Percentiles rank a stretch among this genome's conserved stretches.
Evolutionary conservation across 2,797 vertebrate genomes (phyloP).

Genomic region (Simalia tracyae): DNA sequence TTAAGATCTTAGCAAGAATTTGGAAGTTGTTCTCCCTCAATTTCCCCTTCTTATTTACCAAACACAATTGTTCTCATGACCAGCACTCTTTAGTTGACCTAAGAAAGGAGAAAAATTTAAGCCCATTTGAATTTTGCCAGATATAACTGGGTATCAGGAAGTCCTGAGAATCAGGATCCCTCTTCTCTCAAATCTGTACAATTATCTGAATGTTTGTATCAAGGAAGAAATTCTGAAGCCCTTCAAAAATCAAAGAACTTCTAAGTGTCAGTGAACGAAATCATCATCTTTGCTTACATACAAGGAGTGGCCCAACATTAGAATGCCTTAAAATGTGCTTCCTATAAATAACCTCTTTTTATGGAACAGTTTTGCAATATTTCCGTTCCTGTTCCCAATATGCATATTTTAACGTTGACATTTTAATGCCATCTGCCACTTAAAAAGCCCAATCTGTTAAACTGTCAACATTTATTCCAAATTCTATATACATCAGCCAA

Average conservation of each 20-base stretch:
- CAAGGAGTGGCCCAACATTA: constrained; percentile 41
- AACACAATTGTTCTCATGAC: neutral
- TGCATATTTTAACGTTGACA: constrained; percentile 56
- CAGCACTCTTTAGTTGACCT: neutral
- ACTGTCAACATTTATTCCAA: constrained; percentile 36
- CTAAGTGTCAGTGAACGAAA: neutral
- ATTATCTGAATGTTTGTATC: neutral
- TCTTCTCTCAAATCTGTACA: neutral
- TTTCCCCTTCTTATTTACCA: neutral
- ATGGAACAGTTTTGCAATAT: constrained; percentile 45
- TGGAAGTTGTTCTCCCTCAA: neutral
- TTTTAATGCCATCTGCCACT: constrained; percentile 53
- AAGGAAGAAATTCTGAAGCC: neutral
- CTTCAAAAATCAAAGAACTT: neutral
- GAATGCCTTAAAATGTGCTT: constrained; percentile 49
- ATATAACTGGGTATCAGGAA: neutral
- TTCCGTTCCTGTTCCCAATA: constrained; percentile 49
- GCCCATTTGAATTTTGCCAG: neutral
- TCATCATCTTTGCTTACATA: neutral
- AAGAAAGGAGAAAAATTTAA: neutral
- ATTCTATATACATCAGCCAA: constrained; percentile 39
- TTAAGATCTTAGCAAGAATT: no score
- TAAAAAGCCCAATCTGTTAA: constrained; percentile 44
- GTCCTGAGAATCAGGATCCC: no score
- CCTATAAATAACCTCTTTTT: constrained; percentile 44